A percentile compares a stretch with the other conserved stretches of the same genome.
Conservation (phyloP, 2,888 invertebrate species). For the Mongoloraphidia duomilia region DNA sequence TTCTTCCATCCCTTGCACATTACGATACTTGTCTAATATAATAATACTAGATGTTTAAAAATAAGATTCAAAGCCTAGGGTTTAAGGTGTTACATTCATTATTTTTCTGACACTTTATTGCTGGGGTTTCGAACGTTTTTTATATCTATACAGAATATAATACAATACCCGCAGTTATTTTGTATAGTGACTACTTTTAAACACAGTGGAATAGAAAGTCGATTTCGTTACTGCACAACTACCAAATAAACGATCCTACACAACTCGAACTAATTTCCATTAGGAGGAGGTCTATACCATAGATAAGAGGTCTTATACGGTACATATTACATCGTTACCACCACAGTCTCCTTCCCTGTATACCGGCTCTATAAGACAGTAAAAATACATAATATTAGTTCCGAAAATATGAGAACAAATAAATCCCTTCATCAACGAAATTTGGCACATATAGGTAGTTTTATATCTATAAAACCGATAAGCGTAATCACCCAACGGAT, state of each 20-base stretch:
- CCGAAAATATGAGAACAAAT: too few species aligned
- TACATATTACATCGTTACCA: too few species aligned
- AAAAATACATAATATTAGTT: too few species aligned
- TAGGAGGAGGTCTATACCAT: background rate
- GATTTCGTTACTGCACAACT: background rate
- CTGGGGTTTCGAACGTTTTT: conserved; percentile 7
- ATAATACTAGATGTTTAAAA: background rate
- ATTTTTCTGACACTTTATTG: conserved; percentile 24
- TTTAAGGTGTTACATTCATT: conserved; percentile 25
- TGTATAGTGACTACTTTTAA: background rate
- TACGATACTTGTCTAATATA: background rate
- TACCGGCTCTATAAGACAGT: too few species aligned
- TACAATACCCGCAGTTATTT: background rate
- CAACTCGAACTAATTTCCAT: background rate
- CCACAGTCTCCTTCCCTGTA: too few species aligned
- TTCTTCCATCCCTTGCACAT: background rate
- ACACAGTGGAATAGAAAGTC: background rate
- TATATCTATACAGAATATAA: background rate
- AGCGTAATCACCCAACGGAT: too few species aligned
- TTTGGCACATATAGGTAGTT: too few species aligned
- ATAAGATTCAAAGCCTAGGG: conserved; percentile 6
- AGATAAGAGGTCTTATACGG: too few species aligned
- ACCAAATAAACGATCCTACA: background rate
- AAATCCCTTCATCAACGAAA: too few species aligned
- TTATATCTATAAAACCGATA: too few species aligned